phyloP scores from a whole-genome alignment of 2,888 invertebrate species.

The Drosophila affinis region DNA sequence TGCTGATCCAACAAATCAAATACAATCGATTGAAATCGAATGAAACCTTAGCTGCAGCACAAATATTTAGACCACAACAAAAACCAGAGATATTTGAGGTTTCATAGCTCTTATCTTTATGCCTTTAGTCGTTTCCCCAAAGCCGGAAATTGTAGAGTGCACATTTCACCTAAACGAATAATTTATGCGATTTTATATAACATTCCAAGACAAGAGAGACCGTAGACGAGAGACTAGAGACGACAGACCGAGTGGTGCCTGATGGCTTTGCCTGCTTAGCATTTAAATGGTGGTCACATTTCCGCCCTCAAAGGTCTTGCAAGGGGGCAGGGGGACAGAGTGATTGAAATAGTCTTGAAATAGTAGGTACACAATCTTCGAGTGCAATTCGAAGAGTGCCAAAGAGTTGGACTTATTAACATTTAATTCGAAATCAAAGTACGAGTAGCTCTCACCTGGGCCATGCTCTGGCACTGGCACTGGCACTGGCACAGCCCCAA shows the following conservation, averaged over 20 bases:
- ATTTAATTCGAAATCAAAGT: slow-evolving; percentile 76
- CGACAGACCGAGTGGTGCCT: slow-evolving; percentile 26
- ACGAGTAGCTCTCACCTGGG: slow-evolving; percentile 11
- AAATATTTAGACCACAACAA: slow-evolving; percentile 41
- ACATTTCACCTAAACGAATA: slow-evolving; percentile 53
- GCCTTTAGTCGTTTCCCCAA: slow-evolving; percentile 38
- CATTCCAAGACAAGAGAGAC: slow-evolving; percentile 52
- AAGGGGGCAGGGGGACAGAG: slow-evolving; percentile 7
- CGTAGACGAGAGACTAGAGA: slow-evolving; percentile 26
- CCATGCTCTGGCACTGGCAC: neutral
- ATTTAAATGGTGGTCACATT: slow-evolving; percentile 72
- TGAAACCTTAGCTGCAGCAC: slow-evolving; percentile 29
- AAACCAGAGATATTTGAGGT: slow-evolving; percentile 21
- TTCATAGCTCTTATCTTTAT: slow-evolving; percentile 58
- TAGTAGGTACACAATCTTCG: neutral
- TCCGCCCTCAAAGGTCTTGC: slow-evolving; percentile 54
- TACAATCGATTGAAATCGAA: slow-evolving; percentile 1
- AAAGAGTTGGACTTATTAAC: slow-evolving; percentile 73
- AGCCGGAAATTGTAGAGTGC: slow-evolving; percentile 72
- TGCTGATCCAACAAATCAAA: slow-evolving; percentile 27
- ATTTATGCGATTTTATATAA: slow-evolving; percentile 61
- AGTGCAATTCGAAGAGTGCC: slow-evolving; percentile 22
- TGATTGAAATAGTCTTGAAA: neutral
- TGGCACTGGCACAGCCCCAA: slow-evolving; percentile 21
- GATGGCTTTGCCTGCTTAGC: slow-evolving; percentile 60